These are phyloP conservation scores for Trichogramma dendrolimi DNA, from an alignment of 2,888 invertebrate genomes.

Conservation along the genomic window DNA sequence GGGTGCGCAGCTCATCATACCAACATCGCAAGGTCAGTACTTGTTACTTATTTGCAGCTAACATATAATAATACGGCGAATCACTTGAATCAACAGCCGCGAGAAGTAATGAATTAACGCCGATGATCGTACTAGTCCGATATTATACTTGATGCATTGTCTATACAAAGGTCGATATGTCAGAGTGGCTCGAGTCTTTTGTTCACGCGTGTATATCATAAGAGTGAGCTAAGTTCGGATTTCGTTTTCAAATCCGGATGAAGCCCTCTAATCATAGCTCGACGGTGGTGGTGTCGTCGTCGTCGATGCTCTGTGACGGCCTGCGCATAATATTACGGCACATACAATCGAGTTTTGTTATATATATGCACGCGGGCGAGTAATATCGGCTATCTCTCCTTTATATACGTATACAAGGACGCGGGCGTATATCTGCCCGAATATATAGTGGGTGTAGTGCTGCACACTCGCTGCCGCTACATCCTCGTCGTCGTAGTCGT, in stretches of 20 bases:
- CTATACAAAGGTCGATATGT: not conserved
- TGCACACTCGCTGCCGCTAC: conserved; percentile 1
- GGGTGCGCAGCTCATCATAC: conserved; percentile 90
- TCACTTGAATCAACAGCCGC: too few relatives aligned
- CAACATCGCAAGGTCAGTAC: conserved; percentile 81
- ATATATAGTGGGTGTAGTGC: not conserved
- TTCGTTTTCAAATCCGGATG: conserved; percentile 34
- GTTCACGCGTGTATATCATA: not conserved
- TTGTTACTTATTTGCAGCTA: not conserved
- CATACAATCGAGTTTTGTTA: conserved; percentile 45
- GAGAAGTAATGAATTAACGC: too few relatives aligned
- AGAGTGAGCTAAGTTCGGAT: conserved; percentile 33
- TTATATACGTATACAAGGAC: too few relatives aligned
- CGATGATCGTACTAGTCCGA: too few relatives aligned
- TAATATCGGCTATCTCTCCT: conserved; percentile 48
- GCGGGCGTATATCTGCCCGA: too few relatives aligned
- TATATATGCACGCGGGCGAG: conserved; percentile 31
- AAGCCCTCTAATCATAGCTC: conserved; percentile 37
- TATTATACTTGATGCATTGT: not conserved
- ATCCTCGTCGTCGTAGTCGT: conserved; percentile 36
- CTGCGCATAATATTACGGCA: conserved; percentile 41
- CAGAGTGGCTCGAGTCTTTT: not conserved
- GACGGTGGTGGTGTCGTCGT: conserved; percentile 33
- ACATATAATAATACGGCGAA: not conserved
- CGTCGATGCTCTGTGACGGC: too few relatives aligned